phyloP scores from a whole-genome alignment of 2,797 vertebrate genomes.

The Falco biarmicus region DNA sequence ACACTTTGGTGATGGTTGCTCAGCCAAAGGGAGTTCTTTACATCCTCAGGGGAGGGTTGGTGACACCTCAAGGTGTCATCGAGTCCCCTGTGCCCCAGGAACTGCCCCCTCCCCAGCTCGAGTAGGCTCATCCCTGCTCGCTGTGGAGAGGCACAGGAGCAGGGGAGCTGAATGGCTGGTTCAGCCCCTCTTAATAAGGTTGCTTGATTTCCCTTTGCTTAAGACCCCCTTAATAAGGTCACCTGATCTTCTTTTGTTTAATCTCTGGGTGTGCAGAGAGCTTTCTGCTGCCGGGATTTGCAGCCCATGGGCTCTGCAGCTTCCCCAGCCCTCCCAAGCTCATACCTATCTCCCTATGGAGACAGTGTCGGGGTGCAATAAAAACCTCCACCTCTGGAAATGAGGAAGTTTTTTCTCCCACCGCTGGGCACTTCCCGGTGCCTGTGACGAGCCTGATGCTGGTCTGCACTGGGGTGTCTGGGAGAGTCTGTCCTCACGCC shows the following conservation, averaged over 20 bases:
- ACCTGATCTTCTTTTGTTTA: neutral
- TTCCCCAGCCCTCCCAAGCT: neutral
- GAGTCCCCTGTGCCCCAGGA: neutral
- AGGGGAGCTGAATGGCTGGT: neutral
- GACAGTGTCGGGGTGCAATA: fast-evolving
- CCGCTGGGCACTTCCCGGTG: neutral
- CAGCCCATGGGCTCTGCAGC: neutral
- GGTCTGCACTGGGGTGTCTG: neutral
- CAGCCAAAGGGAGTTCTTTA: neutral
- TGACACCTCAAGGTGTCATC: neutral
- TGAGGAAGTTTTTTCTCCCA: neutral
- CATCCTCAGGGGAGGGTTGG: neutral
- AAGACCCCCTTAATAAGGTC: neutral
- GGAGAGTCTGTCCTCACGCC: neutral
- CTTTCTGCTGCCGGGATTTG: neutral
- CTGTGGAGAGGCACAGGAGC: neutral
- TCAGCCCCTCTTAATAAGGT: neutral
- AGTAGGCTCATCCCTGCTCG: neutral
- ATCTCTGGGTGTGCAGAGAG: neutral
- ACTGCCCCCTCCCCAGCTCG: fast-evolving
- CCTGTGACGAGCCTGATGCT: neutral
- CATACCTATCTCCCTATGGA: fast-evolving
- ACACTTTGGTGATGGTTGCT: fast-evolving
- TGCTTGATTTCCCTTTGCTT: neutral
- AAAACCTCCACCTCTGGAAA: neutral